Evolutionary conservation across 1,140 invertebrate species (phyloP).

Genomic region (Tachypleus tridentatus): DNA sequence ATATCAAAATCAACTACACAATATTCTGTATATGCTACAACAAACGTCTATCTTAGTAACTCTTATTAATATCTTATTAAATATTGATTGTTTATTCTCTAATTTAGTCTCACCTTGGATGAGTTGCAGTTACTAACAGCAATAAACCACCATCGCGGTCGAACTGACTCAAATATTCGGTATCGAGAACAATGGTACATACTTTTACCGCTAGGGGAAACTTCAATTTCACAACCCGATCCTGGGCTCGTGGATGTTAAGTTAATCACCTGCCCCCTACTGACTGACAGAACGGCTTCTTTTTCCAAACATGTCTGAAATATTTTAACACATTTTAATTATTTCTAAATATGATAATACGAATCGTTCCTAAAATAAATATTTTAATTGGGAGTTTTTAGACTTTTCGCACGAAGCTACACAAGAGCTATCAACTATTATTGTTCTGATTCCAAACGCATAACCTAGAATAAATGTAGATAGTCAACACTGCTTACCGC

Average conservation of each 20-base stretch:
- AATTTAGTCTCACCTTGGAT: constrained; percentile 34
- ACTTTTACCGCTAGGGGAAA: constrained; percentile 27
- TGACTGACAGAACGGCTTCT: constrained; percentile 48
- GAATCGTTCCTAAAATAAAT: too few species aligned
- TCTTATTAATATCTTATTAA: too few species aligned
- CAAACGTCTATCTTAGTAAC: constrained; percentile 1
- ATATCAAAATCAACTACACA: background rate
- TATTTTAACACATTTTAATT: too few species aligned
- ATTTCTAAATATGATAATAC: too few species aligned
- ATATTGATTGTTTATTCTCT: too few species aligned
- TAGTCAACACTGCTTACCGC: too few species aligned
- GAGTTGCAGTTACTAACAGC: constrained; percentile 56
- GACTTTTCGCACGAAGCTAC: too few species aligned
- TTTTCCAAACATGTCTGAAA: constrained; percentile 52
- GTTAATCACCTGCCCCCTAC: constrained; percentile 61
- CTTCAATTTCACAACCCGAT: constrained; percentile 29
- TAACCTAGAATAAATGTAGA: too few species aligned
- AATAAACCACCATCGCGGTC: constrained; percentile 66
- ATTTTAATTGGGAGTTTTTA: too few species aligned
- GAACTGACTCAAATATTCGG: constrained; percentile 48
- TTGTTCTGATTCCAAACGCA: too few species aligned
- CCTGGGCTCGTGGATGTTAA: constrained; percentile 46
- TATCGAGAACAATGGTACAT: constrained; percentile 43
- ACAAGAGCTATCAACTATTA: too few species aligned
- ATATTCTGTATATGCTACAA: background rate